Evolutionary conservation across 1,140 invertebrate species (phyloP), one percentile per base, ranked within the genome.

Genomic region (Cydia amplana): DNA sequence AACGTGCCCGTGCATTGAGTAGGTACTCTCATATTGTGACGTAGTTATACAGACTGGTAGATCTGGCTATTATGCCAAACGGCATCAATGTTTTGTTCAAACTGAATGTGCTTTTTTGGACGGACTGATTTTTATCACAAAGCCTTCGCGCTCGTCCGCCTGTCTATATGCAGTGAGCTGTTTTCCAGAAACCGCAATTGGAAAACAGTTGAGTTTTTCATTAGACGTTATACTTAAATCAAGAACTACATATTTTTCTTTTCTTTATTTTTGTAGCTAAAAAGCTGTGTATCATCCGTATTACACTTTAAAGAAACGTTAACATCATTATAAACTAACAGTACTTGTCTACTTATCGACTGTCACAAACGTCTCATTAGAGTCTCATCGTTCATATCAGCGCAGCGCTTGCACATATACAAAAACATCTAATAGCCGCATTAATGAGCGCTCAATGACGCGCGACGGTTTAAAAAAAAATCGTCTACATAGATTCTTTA

Each of bases 381-480:
- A 18, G 55, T 60, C 55, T 23, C 18, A 60, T 60, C 55, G 55
- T 23, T 60, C 55, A 60, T 60, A 60, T 60, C 10, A 60, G 55
- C 55, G 10, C 16, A 55, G 51, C 51, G 20, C 4, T 60, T 23
- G 55, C 55, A 23, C 18, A 60, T 60, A 60, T 60, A 20, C 20
- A 20, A 60, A 60, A 60, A 51, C n/a, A 55, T n/a, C 55, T 10
- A 60, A 60, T 60, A n/a, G 55, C 55, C 20, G 20, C 55, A 60
- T 60, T 23, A 23, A 20, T 23, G 20, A 60, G 7, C 20, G 55
- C 55, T 60, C 10, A 60, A 60, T 60, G 55, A 9, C n/a, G 18
- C 18, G 18, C 9, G 9, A 23, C 55, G 9, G 7, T 23, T 55
- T 49, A 55, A 23, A 60, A 60, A 60, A 2, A 23, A n/a, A n/a